These are phyloP conservation scores for Myodes glareolus DNA, from an alignment of 2,113 vertebrate genomes.

Conservation along the genomic window DNA sequence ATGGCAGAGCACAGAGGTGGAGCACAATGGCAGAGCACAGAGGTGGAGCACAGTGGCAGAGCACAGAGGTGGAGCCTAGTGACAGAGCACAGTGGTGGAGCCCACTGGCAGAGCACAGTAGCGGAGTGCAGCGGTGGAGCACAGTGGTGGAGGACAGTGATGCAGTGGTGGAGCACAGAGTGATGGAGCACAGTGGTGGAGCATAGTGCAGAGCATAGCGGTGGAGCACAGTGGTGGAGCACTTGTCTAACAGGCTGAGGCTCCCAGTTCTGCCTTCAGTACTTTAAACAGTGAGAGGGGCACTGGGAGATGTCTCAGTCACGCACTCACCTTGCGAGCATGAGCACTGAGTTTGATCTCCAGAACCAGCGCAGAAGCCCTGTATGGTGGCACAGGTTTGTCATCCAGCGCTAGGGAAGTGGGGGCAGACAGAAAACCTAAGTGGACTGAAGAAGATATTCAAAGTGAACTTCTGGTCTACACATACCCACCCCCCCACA, in stretches of 20 bases:
- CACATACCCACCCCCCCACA: not conserved
- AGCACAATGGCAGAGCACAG: too few species aligned
- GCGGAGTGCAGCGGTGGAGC: too few species aligned
- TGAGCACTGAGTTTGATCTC: not conserved
- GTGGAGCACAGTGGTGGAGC: too few species aligned
- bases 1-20: too few species aligned
- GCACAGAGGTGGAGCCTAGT: accelerated
- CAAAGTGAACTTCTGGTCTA: not conserved
- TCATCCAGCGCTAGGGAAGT: not conserved
- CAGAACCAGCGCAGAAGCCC: not conserved
- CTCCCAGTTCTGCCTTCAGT: not conserved
- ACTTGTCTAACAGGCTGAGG: not conserved
- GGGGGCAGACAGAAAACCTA: not conserved
- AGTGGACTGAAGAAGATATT: not conserved
- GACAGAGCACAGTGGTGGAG: too few species aligned
- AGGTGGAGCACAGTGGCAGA: too few species aligned
- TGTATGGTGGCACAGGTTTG: not conserved
- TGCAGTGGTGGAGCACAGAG: too few species aligned
- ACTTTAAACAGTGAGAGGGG: not conserved
- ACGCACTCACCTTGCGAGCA: not conserved
- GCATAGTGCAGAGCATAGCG: too few species aligned
- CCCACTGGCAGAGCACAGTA: too few species aligned
- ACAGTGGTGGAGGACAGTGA: too few species aligned
- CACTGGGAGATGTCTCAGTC: not conserved
- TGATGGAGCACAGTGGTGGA: too few species aligned